Conservation (phyloP, 2,113 vertebrate species). For the Rhynchomys soricoides region DNA sequence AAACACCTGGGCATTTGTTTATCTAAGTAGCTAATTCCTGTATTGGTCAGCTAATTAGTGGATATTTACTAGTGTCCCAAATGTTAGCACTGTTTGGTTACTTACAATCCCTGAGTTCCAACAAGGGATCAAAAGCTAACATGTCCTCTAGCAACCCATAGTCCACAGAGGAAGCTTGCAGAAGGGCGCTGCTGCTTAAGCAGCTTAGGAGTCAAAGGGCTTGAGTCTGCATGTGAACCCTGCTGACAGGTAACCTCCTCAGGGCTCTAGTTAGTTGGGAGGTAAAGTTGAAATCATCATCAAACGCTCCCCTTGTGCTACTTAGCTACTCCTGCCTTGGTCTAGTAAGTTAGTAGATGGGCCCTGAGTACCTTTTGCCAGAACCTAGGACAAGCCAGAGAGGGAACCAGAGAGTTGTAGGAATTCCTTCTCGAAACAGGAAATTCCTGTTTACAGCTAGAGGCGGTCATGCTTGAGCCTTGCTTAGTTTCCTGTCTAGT, state of each 20-base stretch:
- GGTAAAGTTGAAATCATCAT: neutral
- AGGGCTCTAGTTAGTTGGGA: neutral
- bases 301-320: neutral
- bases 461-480: slow-evolving; percentile 64
- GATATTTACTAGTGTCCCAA: neutral
- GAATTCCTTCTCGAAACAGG: slow-evolving; percentile 75
- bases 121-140: neutral
- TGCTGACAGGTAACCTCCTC: neutral
- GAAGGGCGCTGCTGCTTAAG: fast-evolving
- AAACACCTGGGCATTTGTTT: neutral
- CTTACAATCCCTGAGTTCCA: neutral
- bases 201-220: neutral
- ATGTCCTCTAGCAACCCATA: neutral
- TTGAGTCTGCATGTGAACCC: neutral
- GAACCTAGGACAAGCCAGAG: slow-evolving; percentile 5
- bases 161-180: neutral
- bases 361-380: slow-evolving; percentile 24
- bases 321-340: neutral
- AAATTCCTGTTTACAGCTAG: slow-evolving; percentile 78
- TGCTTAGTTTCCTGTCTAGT: slow-evolving; percentile 42
- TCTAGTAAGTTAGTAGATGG: neutral
- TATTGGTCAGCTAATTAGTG: neutral
- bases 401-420: slow-evolving; percentile 20
- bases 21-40: neutral
- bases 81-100: neutral